Evolutionary conservation across 2,888 invertebrate genomes (phyloP), one percentile per base, ranked within the genome.

Genomic region (Drosophila vallismaia): DNA sequence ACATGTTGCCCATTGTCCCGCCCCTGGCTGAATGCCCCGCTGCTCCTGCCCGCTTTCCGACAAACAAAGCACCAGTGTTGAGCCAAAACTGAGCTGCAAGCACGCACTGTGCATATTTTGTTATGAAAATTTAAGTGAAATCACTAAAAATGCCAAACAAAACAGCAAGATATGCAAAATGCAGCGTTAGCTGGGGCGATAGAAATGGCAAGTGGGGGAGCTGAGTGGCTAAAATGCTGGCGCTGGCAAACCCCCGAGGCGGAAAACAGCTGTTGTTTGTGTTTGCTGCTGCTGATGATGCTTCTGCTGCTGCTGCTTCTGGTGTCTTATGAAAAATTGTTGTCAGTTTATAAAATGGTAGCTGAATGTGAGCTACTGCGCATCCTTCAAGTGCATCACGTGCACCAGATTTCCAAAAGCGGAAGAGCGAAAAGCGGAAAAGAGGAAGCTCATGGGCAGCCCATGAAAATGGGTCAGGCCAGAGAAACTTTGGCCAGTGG

Each of bases 81-180:
- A 64, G 55, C 79, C 75, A 71, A 46, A 66, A 51, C 57, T 64
- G 58, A 66, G 74, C 74, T 77, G 62, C 86, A 62, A 72, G 75
- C 82, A 82, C 86, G 86, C 87, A 84, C 76, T 82, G 68, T 70
- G 63, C 78, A 78, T 76, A 80, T 88, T 77, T 83, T 88, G 79
- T 89, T 84, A 83, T 87, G 81, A 88, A 84, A 87, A 88, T 88
- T 88, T 88, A 88, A 89, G 89, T 88, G 87, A 88, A 89, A 88
- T 88, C 88, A 88, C 88, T 88, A 85, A 83, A 89, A 88, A 88
- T 88, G 87, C 73, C 81, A 83, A 78, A 77, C 76, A 79, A 82
- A 82, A 84, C 74, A 69, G 74, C 64, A 58, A 66, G 75, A 73
- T 71, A 85, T 85, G 79, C 82, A 75, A 75, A 66, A 72, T 66